Evolutionary conservation across 2,888 invertebrate species (phyloP).

Genomic region (Sesamia inferens): DNA sequence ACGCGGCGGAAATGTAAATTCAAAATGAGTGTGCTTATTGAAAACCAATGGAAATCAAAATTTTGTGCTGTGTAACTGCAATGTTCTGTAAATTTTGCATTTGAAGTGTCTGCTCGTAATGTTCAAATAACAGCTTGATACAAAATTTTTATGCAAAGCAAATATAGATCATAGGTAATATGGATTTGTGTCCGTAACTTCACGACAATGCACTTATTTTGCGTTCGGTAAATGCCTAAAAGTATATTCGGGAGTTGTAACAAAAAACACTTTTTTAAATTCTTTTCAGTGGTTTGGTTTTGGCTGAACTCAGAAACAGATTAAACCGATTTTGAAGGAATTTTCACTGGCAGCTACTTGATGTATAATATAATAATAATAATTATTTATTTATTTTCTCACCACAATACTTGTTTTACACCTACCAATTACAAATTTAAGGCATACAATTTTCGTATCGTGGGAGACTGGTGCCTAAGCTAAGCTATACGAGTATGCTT

Average conservation of each 20-base stretch:
- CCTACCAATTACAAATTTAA: no score
- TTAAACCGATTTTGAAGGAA: neutral
- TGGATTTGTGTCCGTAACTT: no score
- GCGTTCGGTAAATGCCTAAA: neutral
- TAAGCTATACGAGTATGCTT: no score
- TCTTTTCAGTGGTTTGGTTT: neutral
- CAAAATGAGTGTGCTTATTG: slow-evolving; percentile 31
- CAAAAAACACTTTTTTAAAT: neutral
- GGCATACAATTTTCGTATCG: no score
- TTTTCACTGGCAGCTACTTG: neutral
- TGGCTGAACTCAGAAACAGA: neutral
- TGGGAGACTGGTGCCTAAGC: no score
- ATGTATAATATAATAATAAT: neutral
- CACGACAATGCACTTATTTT: no score
- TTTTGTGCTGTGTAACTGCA: neutral
- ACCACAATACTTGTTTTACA: no score
- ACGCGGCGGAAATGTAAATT: slow-evolving; percentile 37
- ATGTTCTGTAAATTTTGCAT: neutral
- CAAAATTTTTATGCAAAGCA: no score
- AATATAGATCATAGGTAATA: no score
- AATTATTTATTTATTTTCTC: no score
- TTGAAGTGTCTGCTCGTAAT: neutral
- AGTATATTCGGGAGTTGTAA: neutral
- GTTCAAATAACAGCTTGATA: no score
- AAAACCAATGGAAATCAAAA: neutral